phyloP scores from a whole-genome alignment of 2,888 invertebrate genomes.

The Ypsolopha scabrella region DNA sequence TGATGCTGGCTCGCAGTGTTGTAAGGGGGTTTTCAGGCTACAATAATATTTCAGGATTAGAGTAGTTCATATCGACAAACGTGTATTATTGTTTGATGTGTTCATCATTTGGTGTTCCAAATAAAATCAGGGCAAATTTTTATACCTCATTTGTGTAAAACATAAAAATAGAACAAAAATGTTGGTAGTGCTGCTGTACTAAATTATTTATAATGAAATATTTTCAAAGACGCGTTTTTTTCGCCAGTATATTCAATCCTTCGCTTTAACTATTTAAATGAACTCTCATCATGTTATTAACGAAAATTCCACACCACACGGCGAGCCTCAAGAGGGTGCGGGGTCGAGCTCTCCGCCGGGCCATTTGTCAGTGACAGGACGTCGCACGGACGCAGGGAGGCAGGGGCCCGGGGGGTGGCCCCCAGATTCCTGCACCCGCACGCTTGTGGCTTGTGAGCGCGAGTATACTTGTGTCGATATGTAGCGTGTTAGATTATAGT shows the following conservation, averaged over 20 bases:
- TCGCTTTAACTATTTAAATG: too few relatives aligned
- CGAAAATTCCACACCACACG: neutral
- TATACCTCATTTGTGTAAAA: too few relatives aligned
- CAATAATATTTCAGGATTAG: neutral
- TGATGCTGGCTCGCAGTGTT: slow-evolving; percentile 17
- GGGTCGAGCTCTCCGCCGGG: slow-evolving; percentile 63
- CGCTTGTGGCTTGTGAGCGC: slow-evolving; percentile 44
- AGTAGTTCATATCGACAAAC: too few relatives aligned
- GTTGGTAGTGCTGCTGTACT: too few relatives aligned
- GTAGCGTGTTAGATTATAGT: neutral
- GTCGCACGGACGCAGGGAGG: slow-evolving; percentile 30
- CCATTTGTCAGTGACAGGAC: slow-evolving; percentile 70
- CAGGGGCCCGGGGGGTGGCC: slow-evolving; percentile 17
- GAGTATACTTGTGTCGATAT: slow-evolving; percentile 30
- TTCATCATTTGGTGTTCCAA: too few relatives aligned
- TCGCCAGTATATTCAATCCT: too few relatives aligned
- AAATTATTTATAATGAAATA: too few relatives aligned
- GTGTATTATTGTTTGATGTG: too few relatives aligned
- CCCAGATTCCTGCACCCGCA: slow-evolving; percentile 31
- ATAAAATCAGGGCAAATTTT: too few relatives aligned
- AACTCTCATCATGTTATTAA: too few relatives aligned
- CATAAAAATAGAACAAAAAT: too few relatives aligned
- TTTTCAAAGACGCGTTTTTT: too few relatives aligned
- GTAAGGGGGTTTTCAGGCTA: neutral
- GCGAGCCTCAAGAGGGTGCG: slow-evolving; percentile 43